Conservation (phyloP, 2,113 vertebrate genomes). For the Ailuropoda melanoleuca region DNA sequence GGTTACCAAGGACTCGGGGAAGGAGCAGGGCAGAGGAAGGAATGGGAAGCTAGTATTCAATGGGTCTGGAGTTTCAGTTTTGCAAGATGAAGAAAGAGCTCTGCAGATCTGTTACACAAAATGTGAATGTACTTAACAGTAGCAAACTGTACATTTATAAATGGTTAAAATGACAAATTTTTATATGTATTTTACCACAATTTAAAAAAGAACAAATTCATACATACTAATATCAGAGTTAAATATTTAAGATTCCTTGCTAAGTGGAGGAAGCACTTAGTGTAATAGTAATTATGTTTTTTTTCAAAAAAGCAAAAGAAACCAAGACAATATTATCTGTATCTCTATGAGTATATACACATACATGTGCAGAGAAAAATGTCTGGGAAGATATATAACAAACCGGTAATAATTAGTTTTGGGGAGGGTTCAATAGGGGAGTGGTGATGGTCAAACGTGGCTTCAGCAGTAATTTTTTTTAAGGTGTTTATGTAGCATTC, state of each 20-base stretch:
- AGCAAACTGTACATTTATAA: not conserved
- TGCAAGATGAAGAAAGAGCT: not conserved
- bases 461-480: not conserved
- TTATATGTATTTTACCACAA: not conserved
- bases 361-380: not conserved
- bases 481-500: not conserved
- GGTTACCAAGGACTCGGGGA: not conserved
- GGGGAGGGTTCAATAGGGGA: not conserved
- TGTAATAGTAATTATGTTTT: not conserved
- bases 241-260: not conserved
- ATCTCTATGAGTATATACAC: not conserved
- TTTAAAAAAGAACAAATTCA: not conserved
- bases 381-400: not conserved
- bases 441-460: not conserved
- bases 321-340: not conserved
- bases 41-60: not conserved
- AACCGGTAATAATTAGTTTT: not conserved
- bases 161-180: not conserved
- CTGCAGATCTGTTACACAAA: not conserved
- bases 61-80: not conserved
- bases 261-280: not conserved
- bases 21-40: no score
- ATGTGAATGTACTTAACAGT: not conserved
- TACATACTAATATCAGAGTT: not conserved
- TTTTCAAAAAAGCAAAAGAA: not conserved